A percentile compares a stretch with the other conserved stretches of the same genome.
phyloP scores from a whole-genome alignment of 92 coral and sea anemone genomes.

The Epizoanthus ramosus region DNA sequence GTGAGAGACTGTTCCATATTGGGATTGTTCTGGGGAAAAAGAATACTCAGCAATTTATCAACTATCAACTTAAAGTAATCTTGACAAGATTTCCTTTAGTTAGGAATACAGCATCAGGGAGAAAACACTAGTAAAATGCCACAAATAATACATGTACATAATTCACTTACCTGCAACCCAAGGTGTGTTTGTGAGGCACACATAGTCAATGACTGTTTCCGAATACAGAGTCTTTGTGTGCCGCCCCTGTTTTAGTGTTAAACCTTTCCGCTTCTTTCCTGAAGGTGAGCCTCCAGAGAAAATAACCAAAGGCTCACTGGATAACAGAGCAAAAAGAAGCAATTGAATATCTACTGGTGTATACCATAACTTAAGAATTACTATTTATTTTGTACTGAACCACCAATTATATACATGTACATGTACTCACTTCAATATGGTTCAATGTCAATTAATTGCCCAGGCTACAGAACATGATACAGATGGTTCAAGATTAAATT shows the following conservation, averaged over 20 bases:
- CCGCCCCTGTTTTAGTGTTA: conserved; percentile 88
- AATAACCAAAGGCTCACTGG: conserved; percentile 79
- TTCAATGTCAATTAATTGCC: no score
- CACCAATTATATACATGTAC: no score
- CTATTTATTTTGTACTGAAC: neutral
- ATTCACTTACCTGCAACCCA: conserved; percentile 68
- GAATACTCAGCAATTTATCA: no score
- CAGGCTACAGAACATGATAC: no score
- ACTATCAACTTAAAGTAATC: no score
- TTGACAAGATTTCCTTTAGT: no score
- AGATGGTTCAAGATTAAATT: no score
- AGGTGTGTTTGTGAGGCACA: conserved; percentile 67
- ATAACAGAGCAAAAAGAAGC: neutral
- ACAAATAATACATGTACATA: neutral
- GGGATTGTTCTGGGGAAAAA: no score
- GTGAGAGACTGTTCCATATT: no score
- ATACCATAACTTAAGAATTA: neutral
- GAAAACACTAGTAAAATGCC: no score
- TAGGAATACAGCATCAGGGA: no score
- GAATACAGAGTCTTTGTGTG: conserved; percentile 64
- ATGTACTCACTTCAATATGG: no score
- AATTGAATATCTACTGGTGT: neutral
- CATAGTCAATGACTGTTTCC: conserved; percentile 73
- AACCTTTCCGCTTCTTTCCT: conserved; percentile 81
- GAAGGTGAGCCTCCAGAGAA: conserved; percentile 91